A percentile compares a stretch with the other conserved stretches of the same genome.
Evolutionary conservation across 2,113 vertebrate genomes (phyloP).

Genomic region (Poeciliopsis prolifica): DNA sequence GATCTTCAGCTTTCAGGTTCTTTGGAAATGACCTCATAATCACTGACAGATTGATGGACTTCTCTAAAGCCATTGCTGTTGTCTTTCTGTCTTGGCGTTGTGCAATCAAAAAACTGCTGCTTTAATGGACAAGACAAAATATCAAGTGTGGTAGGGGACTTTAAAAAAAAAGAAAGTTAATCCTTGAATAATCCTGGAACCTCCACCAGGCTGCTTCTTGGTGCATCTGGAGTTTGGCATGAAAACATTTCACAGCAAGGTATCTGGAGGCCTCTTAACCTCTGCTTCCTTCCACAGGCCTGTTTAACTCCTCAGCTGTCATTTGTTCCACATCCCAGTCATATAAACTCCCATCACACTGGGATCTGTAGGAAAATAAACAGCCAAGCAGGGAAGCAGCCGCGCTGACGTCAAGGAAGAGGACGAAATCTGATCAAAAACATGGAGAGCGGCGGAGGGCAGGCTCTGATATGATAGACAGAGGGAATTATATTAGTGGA

Average conservation of each 20-base stretch:
- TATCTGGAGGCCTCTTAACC: slow-evolving; percentile 32
- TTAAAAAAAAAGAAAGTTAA: background rate
- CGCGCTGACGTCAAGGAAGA: slow-evolving; percentile 63
- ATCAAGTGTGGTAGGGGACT: background rate
- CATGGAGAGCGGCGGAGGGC: slow-evolving; percentile 47
- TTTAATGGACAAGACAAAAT: too few species aligned
- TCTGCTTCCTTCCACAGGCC: slow-evolving; percentile 29
- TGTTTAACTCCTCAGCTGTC: slow-evolving; percentile 32
- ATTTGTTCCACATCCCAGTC: slow-evolving; percentile 60
- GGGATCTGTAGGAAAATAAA: slow-evolving; percentile 66
- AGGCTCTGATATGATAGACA: slow-evolving; percentile 18
- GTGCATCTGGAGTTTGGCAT: slow-evolving; percentile 22
- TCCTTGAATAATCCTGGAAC: background rate
- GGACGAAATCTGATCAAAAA: slow-evolving; percentile 66
- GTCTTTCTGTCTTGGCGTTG: too few species aligned
- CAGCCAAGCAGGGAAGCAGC: slow-evolving; percentile 54
- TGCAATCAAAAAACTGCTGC: too few species aligned
- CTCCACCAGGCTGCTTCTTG: background rate
- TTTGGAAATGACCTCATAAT: background rate
- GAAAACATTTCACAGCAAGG: slow-evolving; percentile 45
- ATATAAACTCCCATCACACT: slow-evolving; percentile 51
- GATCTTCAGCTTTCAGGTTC: background rate
- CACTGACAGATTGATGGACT: background rate
- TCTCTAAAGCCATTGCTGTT: background rate
- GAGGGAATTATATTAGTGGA: slow-evolving; percentile 32